A percentile compares a stretch with the other conserved stretches of the same genome.
These are phyloP conservation scores for Sebastes goodei DNA, from an alignment of 2,797 vertebrate species.

Conservation along the genomic window DNA sequence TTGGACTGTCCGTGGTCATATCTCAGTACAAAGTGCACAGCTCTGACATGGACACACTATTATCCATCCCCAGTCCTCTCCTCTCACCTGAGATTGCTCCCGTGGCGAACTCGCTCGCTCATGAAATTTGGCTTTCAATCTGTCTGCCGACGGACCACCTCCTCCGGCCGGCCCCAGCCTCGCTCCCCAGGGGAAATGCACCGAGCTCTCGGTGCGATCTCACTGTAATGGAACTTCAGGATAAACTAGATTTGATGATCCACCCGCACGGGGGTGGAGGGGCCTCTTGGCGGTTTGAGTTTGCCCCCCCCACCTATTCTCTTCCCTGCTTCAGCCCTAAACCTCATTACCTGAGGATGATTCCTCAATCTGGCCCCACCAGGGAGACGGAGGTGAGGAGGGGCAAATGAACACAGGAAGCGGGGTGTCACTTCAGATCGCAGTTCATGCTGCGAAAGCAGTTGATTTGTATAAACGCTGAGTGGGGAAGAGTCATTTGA, in stretches of 20 bases:
- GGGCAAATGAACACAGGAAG: constrained; percentile 52
- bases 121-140: constrained; percentile 56
- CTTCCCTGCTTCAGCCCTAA: constrained; percentile 20
- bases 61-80: constrained; percentile 14
- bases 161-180: neutral
- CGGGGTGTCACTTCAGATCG: constrained; percentile 52
- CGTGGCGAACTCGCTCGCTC: constrained; percentile 22
- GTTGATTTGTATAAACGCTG: constrained; percentile 17
- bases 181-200: constrained; percentile 55
- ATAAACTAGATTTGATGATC: constrained; percentile 73
- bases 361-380: constrained; percentile 23
- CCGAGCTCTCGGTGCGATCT: constrained; percentile 53
- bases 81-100: constrained; percentile 45
- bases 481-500: neutral
- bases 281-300: constrained; percentile 26
- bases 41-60: constrained; percentile 24
- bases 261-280: neutral
- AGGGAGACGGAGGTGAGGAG: constrained; percentile 9
- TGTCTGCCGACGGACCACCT: constrained; percentile 30
- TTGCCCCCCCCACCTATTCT: neutral
- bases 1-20: neutral
- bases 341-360: constrained; percentile 61
- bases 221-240: constrained; percentile 68
- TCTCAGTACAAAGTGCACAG: neutral
- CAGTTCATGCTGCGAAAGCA: neutral